phyloP scores from a whole-genome alignment of 2,888 invertebrate genomes.

The Hirtodrosophila confusa region DNA sequence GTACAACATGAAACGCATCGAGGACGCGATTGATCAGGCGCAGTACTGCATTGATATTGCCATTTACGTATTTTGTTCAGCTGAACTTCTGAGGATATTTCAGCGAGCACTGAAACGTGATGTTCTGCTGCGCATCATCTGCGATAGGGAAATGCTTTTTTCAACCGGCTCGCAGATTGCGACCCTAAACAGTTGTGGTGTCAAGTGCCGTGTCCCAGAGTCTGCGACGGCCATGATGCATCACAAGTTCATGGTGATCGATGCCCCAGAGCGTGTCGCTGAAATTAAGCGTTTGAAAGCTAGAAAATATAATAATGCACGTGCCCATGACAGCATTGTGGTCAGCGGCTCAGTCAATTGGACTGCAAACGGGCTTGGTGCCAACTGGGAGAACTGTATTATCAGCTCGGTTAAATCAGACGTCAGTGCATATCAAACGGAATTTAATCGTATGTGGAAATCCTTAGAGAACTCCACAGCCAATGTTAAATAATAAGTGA shows the following conservation, averaged over 20 bases:
- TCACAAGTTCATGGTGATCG: constrained; percentile 82
- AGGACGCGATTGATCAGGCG: constrained; percentile 67
- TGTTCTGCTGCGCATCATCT: constrained; percentile 74
- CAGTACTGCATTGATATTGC: constrained; percentile 79
- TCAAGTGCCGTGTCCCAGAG: constrained; percentile 76
- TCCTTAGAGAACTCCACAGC: constrained; percentile 39
- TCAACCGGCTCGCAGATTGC: constrained; percentile 64
- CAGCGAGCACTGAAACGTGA: constrained; percentile 69
- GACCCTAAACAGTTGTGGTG: constrained; percentile 45
- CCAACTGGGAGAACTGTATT: constrained; percentile 82
- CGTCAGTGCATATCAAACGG: constrained; percentile 61
- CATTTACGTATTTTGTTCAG: constrained; percentile 79
- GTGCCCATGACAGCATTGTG: constrained; percentile 32
- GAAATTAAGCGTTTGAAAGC: constrained; percentile 7
- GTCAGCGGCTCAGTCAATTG: constrained; percentile 81
- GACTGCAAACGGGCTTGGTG: constrained; percentile 78
- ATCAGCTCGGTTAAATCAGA: constrained; percentile 71
- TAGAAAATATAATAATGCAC: neutral
- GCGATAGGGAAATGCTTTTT: constrained; percentile 76
- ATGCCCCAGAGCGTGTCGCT: constrained; percentile 61
- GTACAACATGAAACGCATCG: constrained; percentile 57
- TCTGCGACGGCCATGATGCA: constrained; percentile 77
- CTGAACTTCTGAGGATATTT: constrained; percentile 56
- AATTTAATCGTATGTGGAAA: constrained; percentile 82
- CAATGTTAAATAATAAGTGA: too few species aligned